Base-by-base conservation (phyloP, 2,888 invertebrate genomes). In the Caradrina clavipalpis region DNA sequence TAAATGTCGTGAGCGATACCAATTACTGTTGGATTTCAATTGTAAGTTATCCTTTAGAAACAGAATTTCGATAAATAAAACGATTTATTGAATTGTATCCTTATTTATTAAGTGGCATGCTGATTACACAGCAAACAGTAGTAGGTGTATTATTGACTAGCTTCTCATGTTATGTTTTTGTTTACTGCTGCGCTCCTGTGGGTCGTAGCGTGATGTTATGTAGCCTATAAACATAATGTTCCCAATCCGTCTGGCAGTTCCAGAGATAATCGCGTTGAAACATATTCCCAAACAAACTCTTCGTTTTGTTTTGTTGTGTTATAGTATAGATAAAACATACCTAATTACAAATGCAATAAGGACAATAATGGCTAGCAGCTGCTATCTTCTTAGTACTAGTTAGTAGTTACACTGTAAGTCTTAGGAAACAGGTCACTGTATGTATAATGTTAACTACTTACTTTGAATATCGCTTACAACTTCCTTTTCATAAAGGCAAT, bases 371-470 rank as follows among this genome's bases (percentile, higher is more conserved):
- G 69, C 35, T 10, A 49, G 35, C 80, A 80, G 79, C 82, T 80
- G 76, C 45, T 69, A 64, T 74, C 79, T 66, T 51, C 42, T 54
- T 54, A 49, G 45, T 35, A 78, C 50, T 49, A 47, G n/a, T 47
- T 21, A 47, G 66, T 65, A 72, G 26, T 42, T 57, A 61, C 58
- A 54, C 68, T 56, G 73, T 49, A 47, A 77, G 53, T 69, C 61
- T 79, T 59, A 67, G 60, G 72, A 81, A 76, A 82, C 82, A 66
- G 82, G 80, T 81, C 80, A 82, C 45, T 61, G 76, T 80, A 80
- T 82, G 80, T 80, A 80, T 82, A 67, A 66, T 69, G 60, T 70
- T 79, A 82, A 74, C 70, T 74, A 68, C 72, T 59, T 75, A 75
- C 55, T 67, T 69, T 81, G 73, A 78, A 78, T 81, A 81, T 65